Percentiles rank a stretch among this genome's conserved stretches.
Conservation (phyloP, 2,797 vertebrate genomes). For the Semaprochilodus insignis region DNA sequence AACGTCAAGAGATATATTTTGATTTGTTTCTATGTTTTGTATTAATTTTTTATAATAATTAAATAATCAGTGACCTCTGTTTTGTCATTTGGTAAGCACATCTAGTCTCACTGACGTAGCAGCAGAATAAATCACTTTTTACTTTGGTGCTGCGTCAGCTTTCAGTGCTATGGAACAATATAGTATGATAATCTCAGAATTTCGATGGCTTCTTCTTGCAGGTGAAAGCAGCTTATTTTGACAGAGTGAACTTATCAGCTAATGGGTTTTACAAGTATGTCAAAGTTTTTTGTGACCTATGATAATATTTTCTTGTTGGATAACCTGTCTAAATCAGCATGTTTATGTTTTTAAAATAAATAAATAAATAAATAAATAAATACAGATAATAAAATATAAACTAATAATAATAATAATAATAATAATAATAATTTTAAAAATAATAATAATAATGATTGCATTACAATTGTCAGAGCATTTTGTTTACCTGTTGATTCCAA, state of each 20-base stretch:
- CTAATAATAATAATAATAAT: too few relatives aligned
- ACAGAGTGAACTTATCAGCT: conserved; percentile 87
- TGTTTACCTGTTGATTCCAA: conserved; percentile 15
- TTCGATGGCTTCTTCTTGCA: conserved; percentile 59
- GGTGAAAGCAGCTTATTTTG: conserved; percentile 88
- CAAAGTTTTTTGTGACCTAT: background rate
- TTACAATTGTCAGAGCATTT: background rate
- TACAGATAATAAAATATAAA: too few relatives aligned
- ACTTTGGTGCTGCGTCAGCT: background rate
- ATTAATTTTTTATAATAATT: background rate
- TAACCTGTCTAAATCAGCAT: background rate
- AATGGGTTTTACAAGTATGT: conserved; percentile 92
- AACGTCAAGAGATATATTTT: too few relatives aligned
- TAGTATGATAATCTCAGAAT: background rate
- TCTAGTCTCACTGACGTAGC: background rate
- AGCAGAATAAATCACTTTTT: background rate
- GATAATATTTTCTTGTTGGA: background rate
- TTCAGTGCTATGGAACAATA: background rate
- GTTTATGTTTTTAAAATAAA: background rate
- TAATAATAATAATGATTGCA: too few relatives aligned
- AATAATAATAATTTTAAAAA: too few relatives aligned
- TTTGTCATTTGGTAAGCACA: background rate
- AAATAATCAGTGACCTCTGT: background rate
- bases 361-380: too few relatives aligned
- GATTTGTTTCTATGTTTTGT: too few relatives aligned